Base-by-base conservation (phyloP, 2,797 vertebrate species). In the Pitangus sulphuratus region DNA sequence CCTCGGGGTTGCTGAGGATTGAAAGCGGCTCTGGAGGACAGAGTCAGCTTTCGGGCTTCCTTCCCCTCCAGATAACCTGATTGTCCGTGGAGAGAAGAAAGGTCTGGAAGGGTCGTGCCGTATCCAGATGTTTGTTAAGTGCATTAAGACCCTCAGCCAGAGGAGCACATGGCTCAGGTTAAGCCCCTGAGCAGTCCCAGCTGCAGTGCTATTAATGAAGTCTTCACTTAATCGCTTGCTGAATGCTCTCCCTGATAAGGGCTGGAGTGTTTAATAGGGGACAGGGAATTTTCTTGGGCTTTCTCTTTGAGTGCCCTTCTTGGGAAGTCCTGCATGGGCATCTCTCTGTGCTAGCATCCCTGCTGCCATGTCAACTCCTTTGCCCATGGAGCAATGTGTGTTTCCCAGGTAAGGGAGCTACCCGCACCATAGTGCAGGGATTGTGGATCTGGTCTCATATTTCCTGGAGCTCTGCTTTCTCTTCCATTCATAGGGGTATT, bases 121-220 rank as follows among this genome's bases (percentile, higher is more conserved):
- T 12, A 62, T 84, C 95, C 95, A 96, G 95, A 95, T 97, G 96
- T 97, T 96, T 89, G 21, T 60, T 31, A 33, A 92, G 93, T 72
- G 87, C 91, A 88, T 84, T 92, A 92, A 96, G 91, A 94, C 71
- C 91, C 82, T 90, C 91, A 87, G 91, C 83, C 80, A n/a, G 84
- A 80, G 84, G 40, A 94, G 90, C 93, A 95, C 94, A 91, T 96
- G 96, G 90, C 90, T 95, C 96, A 90, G 93, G 95, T 96, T 96
- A 97, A 97, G 86, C 68, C 90, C 78, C 86, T 90, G 93, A 95
- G 96, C 94, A 93, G 77, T 79, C 93, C 95, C 96, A 96, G 95
- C 95, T 97, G 95, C 93, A 84, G 76, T 47, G 71, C 61, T 65
- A 88, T 84, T 95, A 94, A 95, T 90, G 82, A 95, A 94, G 91